Base-by-base conservation (phyloP, 2,888 invertebrate species). In the Tetragonula carbonaria region DNA sequence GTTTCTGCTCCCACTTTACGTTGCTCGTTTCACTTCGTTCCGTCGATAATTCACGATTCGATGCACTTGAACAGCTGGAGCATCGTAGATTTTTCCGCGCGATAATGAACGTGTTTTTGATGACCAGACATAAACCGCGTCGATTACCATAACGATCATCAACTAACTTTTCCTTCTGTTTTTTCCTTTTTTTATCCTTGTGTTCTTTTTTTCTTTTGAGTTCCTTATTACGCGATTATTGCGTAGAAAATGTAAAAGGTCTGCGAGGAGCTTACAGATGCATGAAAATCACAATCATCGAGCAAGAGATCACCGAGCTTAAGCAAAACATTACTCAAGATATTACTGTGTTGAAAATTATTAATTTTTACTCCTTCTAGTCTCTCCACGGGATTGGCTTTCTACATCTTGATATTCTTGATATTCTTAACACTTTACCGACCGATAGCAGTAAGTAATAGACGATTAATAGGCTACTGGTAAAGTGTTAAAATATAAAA, bases 11-110 rank as follows among this genome's bases (percentile, higher is more conserved):
- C 11, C 8, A 8, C 8, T 66, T 45, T n/a, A 13, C 11, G 45
- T 16, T 16, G 13, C 51, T 18, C 5, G 23, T 4, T 51, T 53
- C 2, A 14, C 4, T 14, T 73, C 11, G 4, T 62, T 16, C 28
- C 16, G 71, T 21, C 38, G 38, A 77, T 53, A 62, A 70, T 63
- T 77, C 62, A 38, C 53, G 62, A 77, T 77, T 77, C 53, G 77
- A 77, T 63, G 18, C 77, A 53, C 16, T 16, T 62, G 53, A 55
- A 38, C 38, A 63, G 21, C 21, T 70, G 53, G 38, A 45, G 63
- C 23, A 28, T 63, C 16, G 63, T 28, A 45, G 53, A 77, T 65
- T 65, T 50, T 71, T 16, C 51, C 21, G 0, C 2, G 18, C 16
- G n/a, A 53, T 63, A 62, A 71, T 8, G 16, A 28, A n/a, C 50